Evolutionary conservation across 92 coral and sea anemone species (phyloP).

Genomic region (Phenganax marumi): DNA sequence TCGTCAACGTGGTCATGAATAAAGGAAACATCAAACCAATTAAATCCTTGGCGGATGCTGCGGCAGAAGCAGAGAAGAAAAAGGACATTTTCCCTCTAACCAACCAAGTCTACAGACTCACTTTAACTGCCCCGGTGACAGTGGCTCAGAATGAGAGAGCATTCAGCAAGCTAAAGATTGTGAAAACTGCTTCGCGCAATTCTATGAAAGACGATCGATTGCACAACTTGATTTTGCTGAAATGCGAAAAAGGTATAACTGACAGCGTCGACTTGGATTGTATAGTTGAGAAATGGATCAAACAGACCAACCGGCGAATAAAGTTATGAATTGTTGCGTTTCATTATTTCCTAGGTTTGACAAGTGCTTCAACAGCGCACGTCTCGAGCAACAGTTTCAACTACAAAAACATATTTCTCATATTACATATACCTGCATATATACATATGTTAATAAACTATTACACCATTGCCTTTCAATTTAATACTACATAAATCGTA

Average conservation of each 20-base stretch:
- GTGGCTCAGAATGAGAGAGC: constrained; percentile 18
- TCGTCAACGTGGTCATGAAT: constrained; percentile 26
- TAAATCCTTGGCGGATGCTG: constrained; percentile 17
- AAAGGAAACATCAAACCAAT: constrained; percentile 16
- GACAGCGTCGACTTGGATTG: not conserved
- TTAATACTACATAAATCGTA: too few relatives aligned
- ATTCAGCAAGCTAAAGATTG: constrained; percentile 26
- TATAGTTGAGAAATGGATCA: constrained; percentile 2
- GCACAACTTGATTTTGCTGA: not conserved
- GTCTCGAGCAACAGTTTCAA: too few relatives aligned
- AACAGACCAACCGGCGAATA: constrained; percentile 20
- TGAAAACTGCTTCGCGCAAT: constrained; percentile 37
- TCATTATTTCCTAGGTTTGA: not conserved
- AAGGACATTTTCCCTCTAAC: constrained; percentile 26
- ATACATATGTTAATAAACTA: too few relatives aligned
- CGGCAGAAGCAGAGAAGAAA: constrained; percentile 30
- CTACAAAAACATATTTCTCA: too few relatives aligned
- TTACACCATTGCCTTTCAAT: too few relatives aligned
- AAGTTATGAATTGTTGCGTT: not conserved
- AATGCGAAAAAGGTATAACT: not conserved
- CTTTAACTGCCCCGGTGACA: constrained; percentile 18
- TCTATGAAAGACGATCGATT: constrained; percentile 22
- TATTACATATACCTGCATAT: too few relatives aligned
- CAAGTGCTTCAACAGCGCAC: not conserved
- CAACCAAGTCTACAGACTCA: constrained; percentile 30